A percentile compares a stretch with the other conserved stretches of the same genome.
phyloP scores from a whole-genome alignment of 1,140 invertebrate genomes.

The Plutomurus gul region DNA sequence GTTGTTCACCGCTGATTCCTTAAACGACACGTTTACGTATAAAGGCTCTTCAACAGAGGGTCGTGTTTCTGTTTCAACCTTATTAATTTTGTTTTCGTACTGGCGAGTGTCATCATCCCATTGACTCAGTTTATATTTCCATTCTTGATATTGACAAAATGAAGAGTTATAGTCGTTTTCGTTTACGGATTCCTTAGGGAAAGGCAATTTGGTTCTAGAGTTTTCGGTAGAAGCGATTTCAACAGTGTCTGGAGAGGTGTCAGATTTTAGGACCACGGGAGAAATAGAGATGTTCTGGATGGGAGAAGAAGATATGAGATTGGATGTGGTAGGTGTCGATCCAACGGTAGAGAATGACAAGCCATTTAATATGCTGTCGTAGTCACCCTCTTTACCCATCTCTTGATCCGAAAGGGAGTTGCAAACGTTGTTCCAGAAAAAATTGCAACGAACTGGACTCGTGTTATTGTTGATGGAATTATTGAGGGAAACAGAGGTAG shows the following conservation, averaged over 20 bases:
- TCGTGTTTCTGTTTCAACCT: background rate
- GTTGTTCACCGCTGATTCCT: background rate
- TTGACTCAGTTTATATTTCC: constrained; percentile 16
- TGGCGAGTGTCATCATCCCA: background rate
- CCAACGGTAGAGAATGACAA: background rate
- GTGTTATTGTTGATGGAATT: background rate
- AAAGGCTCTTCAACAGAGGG: background rate
- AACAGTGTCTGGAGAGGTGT: background rate
- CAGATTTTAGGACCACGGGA: background rate
- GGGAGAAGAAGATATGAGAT: background rate
- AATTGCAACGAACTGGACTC: background rate
- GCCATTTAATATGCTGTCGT: background rate
- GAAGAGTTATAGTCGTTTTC: background rate
- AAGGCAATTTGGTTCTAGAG: background rate
- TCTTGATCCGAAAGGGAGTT: constrained; percentile 9
- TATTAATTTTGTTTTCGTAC: background rate
- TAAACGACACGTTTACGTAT: background rate
- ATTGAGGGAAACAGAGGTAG: constrained; percentile 8
- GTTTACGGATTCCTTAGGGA: background rate
- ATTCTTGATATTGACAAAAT: constrained; percentile 29
- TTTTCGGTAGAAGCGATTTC: background rate
- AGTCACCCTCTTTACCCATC: background rate
- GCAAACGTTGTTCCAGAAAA: constrained; percentile 29
- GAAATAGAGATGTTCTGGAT: background rate
- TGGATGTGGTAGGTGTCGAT: background rate